phyloP scores from a whole-genome alignment of 2,797 vertebrate genomes.

The Okamejei kenojei region DNA sequence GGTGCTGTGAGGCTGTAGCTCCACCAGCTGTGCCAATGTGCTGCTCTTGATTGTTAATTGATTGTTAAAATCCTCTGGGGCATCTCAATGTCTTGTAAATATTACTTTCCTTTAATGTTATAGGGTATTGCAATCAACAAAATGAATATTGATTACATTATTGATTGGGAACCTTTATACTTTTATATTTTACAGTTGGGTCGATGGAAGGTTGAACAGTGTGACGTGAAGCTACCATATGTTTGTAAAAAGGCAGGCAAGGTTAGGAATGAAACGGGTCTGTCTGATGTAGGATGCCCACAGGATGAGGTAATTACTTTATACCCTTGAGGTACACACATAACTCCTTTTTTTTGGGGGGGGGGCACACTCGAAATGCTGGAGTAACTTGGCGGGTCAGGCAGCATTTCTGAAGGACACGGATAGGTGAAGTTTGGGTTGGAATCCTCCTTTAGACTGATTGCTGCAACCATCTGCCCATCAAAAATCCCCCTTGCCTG shows the following conservation, averaged over 20 bases:
- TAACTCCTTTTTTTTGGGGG: neutral
- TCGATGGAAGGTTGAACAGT: conserved; percentile 70
- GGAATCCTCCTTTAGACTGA: no score
- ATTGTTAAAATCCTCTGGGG: neutral
- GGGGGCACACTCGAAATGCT: no score
- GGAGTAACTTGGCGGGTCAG: no score
- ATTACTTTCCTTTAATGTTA: neutral
- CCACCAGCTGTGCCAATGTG: no score
- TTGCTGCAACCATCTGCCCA: no score
- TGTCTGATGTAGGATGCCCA: conserved; percentile 56
- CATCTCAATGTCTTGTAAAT: neutral
- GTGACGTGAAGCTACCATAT: conserved; percentile 62
- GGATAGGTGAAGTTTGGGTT: no score
- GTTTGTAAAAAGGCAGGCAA: conserved; percentile 78
- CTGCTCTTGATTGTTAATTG: neutral
- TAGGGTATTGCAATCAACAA: neutral
- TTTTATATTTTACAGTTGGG: conserved; percentile 52
- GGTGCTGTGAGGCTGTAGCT: no score
- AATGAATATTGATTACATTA: neutral
- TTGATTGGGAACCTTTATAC: neutral
- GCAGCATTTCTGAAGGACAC: no score
- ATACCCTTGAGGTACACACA: conserved; percentile 7
- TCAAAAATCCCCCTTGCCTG: no score
- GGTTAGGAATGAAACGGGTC: conserved; percentile 53
- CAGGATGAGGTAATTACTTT: conserved; percentile 61